Evolutionary conservation across 2,888 invertebrate species (phyloP).

Genomic region (Mamestra brassicae): DNA sequence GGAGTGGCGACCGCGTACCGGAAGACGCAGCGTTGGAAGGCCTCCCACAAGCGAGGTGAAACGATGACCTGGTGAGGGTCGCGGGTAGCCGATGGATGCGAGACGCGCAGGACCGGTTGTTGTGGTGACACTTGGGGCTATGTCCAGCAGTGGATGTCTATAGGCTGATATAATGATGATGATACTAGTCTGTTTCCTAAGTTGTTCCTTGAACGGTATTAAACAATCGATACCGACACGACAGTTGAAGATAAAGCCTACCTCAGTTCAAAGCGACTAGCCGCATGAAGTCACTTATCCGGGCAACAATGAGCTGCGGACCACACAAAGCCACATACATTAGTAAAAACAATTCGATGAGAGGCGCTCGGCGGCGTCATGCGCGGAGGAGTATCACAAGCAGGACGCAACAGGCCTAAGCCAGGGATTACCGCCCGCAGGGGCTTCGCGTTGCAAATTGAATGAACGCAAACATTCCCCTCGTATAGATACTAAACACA

Average conservation of each 20-base stretch:
- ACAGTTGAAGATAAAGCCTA: conserved; percentile 4
- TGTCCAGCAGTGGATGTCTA: too few species aligned
- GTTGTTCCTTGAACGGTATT: background rate
- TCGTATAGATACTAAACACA: conserved; percentile 70
- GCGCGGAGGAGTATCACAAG: conserved; percentile 76
- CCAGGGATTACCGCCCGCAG: conserved; percentile 85
- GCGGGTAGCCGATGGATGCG: too few species aligned
- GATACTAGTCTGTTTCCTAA: background rate
- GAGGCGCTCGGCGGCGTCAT: conserved; percentile 45
- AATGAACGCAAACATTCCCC: conserved; percentile 84
- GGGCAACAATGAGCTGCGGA: conserved; percentile 28
- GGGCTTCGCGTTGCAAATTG: conserved; percentile 88
- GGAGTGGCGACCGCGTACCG: too few species aligned
- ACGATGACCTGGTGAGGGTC: too few species aligned
- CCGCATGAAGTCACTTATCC: conserved; percentile 24
- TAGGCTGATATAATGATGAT: too few species aligned
- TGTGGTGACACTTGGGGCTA: too few species aligned
- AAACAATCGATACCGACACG: conserved; percentile 2
- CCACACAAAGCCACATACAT: conserved; percentile 52
- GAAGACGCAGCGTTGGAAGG: too few species aligned
- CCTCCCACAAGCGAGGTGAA: too few species aligned
- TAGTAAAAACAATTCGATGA: conserved; percentile 66
- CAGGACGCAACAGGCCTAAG: conserved; percentile 87
- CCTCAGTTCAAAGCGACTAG: background rate
- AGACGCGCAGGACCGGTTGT: too few species aligned